Evolutionary conservation across 1,140 invertebrate species (phyloP), one percentile per base, ranked within the genome.

Genomic region (Neuroterus valhalla): DNA sequence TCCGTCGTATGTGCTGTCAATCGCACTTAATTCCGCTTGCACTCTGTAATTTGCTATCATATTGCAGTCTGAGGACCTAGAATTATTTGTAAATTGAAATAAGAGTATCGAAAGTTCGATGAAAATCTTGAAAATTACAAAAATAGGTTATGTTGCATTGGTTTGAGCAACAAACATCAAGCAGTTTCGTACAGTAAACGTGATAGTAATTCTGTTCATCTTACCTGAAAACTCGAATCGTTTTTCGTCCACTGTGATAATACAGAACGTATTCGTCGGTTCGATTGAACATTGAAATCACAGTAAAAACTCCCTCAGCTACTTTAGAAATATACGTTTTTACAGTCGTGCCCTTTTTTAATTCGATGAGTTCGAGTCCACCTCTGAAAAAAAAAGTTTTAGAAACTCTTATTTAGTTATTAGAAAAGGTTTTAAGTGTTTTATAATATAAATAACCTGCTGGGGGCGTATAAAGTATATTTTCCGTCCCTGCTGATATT

Each of bases 231-330:
- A 98, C 94, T 72, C 97, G 92, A 62, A 99, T 92, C 10, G 97
- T 99, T 90, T 98, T 96, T 77, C 95, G 93, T 10, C 96, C 96
- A 79, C 96, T 97, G 85, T 99, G 98, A 82, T 99, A 99, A 87
- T 99, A 99, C 3, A 99, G 91, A 5, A 99, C 97, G 82, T 99
- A 98, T 80, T 98, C 94, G 82, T 99, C 97, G 11, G 95, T 98
- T 77, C 94, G 94, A 46, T 97, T 98, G 86, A 99, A 99, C 90
- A 96, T 94, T 66, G 96, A 96, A 78, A 97, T 96, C 23, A 99
- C 96, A 14, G 95, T 97, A 87, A 99, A 99, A 0, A 99, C 98
- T 2, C 98, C 98, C 90, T 99, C 98, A 10, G 98, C 97, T 0
- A 98, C 95, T 88, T 95, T 94, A 1, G 96, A 96, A 75, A 99